phyloP scores from a whole-genome alignment of 2,888 invertebrate species.

The Proisotoma minuta region DNA sequence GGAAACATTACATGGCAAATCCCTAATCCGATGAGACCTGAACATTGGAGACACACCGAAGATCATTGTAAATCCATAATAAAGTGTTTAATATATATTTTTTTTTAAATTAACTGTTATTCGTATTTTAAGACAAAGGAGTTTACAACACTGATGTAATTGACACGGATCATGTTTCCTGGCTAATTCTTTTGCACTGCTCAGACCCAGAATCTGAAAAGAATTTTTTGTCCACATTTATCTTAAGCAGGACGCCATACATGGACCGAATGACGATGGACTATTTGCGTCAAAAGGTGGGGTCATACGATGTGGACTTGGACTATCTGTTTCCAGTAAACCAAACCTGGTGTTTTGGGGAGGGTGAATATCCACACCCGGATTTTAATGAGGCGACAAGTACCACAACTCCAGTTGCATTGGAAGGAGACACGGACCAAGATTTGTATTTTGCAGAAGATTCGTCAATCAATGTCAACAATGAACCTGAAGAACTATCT shows the following conservation, averaged over 20 bases:
- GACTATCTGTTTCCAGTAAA: constrained; percentile 78
- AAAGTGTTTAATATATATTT: background rate
- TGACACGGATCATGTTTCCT: constrained; percentile 76
- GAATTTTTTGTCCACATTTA: constrained; percentile 74
- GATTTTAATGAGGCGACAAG: background rate
- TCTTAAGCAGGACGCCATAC: constrained; percentile 63
- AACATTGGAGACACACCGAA: constrained; percentile 83
- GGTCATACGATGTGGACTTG: constrained; percentile 76
- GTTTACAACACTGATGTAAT: constrained; percentile 81
- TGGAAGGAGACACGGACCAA: background rate
- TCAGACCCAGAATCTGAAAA: constrained; percentile 64
- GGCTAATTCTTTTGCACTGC: constrained; percentile 78
- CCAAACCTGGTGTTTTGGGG: constrained; percentile 60
- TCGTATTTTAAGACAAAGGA: constrained; percentile 65
- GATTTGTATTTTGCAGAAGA: background rate
- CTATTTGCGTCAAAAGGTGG: constrained; percentile 70
- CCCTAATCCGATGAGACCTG: constrained; percentile 66
- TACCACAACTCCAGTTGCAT: background rate
- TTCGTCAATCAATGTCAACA: background rate
- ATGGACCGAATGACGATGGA: constrained; percentile 63
- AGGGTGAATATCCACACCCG: constrained; percentile 13
- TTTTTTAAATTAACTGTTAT: too few species aligned
- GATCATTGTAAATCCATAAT: constrained; percentile 62
- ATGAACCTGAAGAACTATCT: background rate
- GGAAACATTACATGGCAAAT: constrained; percentile 85